phyloP scores from a whole-genome alignment of 2,888 invertebrate species.

The Ormyrus thymus region DNA sequence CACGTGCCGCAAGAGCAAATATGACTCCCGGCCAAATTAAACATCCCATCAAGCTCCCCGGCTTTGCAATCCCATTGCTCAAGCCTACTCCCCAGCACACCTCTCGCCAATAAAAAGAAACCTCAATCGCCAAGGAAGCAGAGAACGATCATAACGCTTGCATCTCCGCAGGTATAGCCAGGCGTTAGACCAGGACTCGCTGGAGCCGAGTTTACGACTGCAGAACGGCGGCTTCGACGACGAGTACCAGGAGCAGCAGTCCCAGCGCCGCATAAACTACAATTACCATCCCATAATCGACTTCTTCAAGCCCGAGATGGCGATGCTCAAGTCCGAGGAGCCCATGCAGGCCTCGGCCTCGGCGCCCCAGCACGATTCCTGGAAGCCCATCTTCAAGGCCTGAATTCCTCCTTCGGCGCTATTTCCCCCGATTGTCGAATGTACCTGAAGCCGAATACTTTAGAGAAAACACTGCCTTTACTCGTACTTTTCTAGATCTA shows the following conservation, averaged over 20 bases:
- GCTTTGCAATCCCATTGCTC: too few species aligned
- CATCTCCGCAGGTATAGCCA: slow-evolving; percentile 63
- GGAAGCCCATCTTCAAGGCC: slow-evolving; percentile 71
- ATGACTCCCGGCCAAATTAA: too few species aligned
- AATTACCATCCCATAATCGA: slow-evolving; percentile 90
- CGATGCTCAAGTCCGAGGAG: slow-evolving; percentile 69
- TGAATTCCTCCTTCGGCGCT: slow-evolving; percentile 52
- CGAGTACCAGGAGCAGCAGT: slow-evolving; percentile 67
- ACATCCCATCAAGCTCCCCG: too few species aligned
- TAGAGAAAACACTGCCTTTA: slow-evolving; percentile 4
- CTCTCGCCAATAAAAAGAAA: too few species aligned
- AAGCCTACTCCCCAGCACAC: too few species aligned
- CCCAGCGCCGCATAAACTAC: slow-evolving; percentile 82
- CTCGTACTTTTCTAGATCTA: slow-evolving; percentile 17
- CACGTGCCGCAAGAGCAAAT: background rate
- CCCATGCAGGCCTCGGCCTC: slow-evolving; percentile 42
- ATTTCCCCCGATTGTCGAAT: slow-evolving; percentile 39
- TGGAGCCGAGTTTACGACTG: slow-evolving; percentile 60
- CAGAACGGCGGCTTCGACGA: slow-evolving; percentile 70
- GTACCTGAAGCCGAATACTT: slow-evolving; percentile 52
- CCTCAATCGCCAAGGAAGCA: too few species aligned
- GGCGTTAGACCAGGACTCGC: slow-evolving; percentile 64
- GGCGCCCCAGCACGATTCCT: slow-evolving; percentile 62
- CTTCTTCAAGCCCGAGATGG: slow-evolving; percentile 80
- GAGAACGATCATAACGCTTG: background rate